Conservation (phyloP, 2,797 vertebrate genomes). For the Champsocephalus esox region DNA sequence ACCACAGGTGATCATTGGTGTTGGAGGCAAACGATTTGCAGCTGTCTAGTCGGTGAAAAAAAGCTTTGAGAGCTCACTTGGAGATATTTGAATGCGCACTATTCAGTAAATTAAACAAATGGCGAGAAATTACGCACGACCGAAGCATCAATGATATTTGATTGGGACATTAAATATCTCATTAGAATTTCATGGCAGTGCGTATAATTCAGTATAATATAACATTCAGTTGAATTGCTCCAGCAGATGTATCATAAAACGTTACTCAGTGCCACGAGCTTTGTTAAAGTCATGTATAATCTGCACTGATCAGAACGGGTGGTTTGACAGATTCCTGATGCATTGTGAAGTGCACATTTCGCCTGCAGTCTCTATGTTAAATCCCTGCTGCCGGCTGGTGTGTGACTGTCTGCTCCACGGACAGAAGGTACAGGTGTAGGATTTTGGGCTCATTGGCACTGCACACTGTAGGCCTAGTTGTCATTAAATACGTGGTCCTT, state of each 20-base stretch:
- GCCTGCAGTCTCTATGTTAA: constrained; percentile 23
- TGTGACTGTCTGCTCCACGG: constrained; percentile 22
- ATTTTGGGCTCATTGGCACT: constrained; percentile 13
- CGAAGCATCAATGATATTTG: constrained; percentile 18
- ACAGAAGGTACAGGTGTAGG: constrained; percentile 18
- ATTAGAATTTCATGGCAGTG: constrained; percentile 6
- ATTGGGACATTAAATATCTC: constrained; percentile 19
- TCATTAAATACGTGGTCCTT: constrained; percentile 26
- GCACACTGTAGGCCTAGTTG: constrained; percentile 16
- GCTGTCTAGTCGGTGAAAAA: constrained; percentile 33
- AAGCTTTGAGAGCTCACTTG: constrained; percentile 29
- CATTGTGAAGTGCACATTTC: constrained; percentile 42
- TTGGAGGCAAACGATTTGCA: constrained; percentile 33
- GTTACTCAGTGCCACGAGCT: constrained; percentile 5
- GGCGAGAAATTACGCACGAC: constrained; percentile 64
- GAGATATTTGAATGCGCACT: constrained; percentile 41
- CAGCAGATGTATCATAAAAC: constrained; percentile 44
- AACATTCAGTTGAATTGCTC: background rate
- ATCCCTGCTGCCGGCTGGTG: constrained; percentile 12
- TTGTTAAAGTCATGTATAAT: constrained; percentile 24
- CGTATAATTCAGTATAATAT: constrained; percentile 1
- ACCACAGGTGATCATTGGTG: constrained; percentile 1
- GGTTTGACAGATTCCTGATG: constrained; percentile 40
- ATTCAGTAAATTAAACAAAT: constrained; percentile 52
- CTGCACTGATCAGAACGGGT: constrained; percentile 22